A percentile compares a stretch with the other conserved stretches of the same genome.
Evolutionary conservation across 2,888 invertebrate genomes (phyloP).

Genomic region (Phytoseiulus persimilis): DNA sequence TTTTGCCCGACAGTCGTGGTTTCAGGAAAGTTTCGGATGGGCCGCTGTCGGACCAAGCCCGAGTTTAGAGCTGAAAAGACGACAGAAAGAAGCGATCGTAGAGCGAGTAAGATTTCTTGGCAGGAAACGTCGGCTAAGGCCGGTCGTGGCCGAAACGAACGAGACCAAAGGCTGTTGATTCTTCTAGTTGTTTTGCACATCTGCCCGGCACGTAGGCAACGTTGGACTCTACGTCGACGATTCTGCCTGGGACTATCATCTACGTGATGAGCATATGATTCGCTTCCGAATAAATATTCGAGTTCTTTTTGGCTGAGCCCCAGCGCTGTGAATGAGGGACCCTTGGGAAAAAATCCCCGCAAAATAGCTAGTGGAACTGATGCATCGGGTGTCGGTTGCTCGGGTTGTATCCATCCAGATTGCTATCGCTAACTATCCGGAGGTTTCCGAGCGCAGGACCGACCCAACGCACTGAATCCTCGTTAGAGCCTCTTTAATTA

Average conservation of each 20-base stretch:
- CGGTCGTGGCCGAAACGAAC: not conserved
- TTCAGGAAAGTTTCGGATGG: no score
- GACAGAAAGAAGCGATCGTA: not conserved
- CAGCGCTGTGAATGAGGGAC: not conserved
- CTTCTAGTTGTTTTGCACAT: not conserved
- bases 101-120: not conserved
- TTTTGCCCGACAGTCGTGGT: no score
- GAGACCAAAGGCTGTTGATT: not conserved
- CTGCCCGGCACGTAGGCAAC: not conserved
- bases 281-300: not conserved
- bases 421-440: not conserved
- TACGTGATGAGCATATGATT: not conserved
- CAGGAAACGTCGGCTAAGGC: not conserved
- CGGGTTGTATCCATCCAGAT: not conserved
- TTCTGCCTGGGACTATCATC: not conserved
- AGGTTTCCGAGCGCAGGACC: not conserved
- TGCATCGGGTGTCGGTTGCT: not conserved
- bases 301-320: not conserved
- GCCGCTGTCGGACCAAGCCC: no score
- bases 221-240: not conserved
- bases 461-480: not conserved
- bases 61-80: not conserved
- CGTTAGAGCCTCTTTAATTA: not conserved
- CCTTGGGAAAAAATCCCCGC: not conserved
- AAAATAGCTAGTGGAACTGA: not conserved